These are phyloP conservation scores for Clostera curtula DNA, from an alignment of 2,888 invertebrate genomes.

Conservation along the genomic window DNA sequence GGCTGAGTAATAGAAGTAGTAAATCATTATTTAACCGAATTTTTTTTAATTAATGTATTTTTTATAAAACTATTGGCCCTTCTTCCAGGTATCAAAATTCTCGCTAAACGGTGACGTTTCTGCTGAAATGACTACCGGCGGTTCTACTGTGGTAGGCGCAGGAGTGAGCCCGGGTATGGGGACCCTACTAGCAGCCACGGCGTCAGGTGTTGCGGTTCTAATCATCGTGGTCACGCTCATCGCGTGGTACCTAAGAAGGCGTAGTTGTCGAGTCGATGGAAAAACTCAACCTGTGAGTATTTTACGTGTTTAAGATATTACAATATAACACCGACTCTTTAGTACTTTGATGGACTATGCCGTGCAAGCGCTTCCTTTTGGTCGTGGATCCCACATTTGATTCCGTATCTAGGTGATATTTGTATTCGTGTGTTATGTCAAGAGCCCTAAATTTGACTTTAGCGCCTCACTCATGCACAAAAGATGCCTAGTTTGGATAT, in stretches of 20 bases:
- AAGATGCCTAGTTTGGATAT: too few relatives aligned
- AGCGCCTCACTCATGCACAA: too few relatives aligned
- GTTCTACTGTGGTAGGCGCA: slow-evolving; percentile 28
- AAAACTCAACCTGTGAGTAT: slow-evolving; percentile 59
- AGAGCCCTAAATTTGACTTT: too few relatives aligned
- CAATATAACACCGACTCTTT: too few relatives aligned
- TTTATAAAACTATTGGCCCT: background rate
- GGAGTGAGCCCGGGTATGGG: slow-evolving; percentile 32
- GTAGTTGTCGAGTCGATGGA: slow-evolving; percentile 51
- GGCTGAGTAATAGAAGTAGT: too few relatives aligned
- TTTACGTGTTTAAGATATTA: slow-evolving; percentile 7
- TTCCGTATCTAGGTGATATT: too few relatives aligned
- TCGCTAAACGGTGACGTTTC: slow-evolving; percentile 35
- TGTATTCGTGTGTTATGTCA: too few relatives aligned
- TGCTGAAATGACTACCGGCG: slow-evolving; percentile 37
- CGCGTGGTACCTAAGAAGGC: slow-evolving; percentile 49
- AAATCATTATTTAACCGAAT: too few relatives aligned
- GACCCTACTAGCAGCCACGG: slow-evolving; percentile 35
- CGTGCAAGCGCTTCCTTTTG: too few relatives aligned
- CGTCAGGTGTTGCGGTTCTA: slow-evolving; percentile 43
- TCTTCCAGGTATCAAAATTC: slow-evolving; percentile 41
- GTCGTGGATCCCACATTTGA: too few relatives aligned
- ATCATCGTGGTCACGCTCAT: slow-evolving; percentile 33
- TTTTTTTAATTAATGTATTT: too few relatives aligned
- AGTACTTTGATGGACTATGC: too few relatives aligned